Conservation (phyloP, 2,113 vertebrate species). For the Solea solea region DNA sequence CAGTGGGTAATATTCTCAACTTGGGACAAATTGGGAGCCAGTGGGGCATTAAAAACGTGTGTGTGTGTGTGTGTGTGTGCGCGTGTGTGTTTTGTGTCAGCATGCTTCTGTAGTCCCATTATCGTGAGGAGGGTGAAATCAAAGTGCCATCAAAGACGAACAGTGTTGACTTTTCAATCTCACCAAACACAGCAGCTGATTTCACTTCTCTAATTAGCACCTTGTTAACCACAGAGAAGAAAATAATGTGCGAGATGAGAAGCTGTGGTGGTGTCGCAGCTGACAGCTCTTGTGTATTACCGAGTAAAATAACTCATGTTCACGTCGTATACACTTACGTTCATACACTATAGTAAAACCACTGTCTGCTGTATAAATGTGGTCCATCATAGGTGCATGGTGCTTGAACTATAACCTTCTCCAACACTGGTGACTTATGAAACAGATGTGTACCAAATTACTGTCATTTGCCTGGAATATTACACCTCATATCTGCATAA, state of each 20-base stretch:
- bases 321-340: background rate
- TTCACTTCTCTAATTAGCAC: conserved; percentile 29
- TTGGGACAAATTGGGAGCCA: conserved; percentile 49
- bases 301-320: background rate
- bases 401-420: too few relatives aligned
- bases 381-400: too few relatives aligned
- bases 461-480: too few relatives aligned
- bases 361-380: too few relatives aligned
- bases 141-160: conserved; percentile 29
- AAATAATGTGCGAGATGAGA: conserved; percentile 23
- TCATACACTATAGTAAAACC: too few relatives aligned
- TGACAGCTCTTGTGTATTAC: conserved; percentile 5
- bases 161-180: conserved; percentile 11
- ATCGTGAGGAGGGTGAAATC: conserved; percentile 21
- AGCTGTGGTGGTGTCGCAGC: conserved; percentile 18
- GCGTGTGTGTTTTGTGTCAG: conserved; percentile 1
- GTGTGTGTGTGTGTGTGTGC: conserved; percentile 6
- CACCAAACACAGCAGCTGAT: conserved; percentile 34
- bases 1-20: conserved; percentile 51
- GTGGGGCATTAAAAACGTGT: conserved; percentile 33
- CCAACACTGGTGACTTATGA: too few relatives aligned
- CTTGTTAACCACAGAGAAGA: conserved; percentile 26
- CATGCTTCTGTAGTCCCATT: conserved; percentile 16
- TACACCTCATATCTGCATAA: too few relatives aligned
- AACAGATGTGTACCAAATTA: too few relatives aligned